Evolutionary conservation across 2,113 vertebrate genomes (phyloP).

Genomic region (Brachyhypopomus occidentalis): DNA sequence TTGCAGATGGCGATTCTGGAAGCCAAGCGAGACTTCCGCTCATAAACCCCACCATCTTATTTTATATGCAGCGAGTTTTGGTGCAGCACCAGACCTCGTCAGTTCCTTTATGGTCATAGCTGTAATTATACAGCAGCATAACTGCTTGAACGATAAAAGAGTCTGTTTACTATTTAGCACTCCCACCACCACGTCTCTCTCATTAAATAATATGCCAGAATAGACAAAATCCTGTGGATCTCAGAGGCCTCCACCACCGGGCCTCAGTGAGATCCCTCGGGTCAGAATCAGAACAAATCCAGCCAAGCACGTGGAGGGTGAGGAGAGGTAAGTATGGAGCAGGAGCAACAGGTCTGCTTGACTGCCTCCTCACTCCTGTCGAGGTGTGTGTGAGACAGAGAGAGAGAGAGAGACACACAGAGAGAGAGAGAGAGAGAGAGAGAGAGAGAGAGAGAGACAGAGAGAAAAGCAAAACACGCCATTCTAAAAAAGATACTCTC

Average conservation of each 20-base stretch:
- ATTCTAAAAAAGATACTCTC: not conserved
- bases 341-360: slow-evolving; percentile 21
- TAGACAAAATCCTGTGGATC: slow-evolving; percentile 29
- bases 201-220: slow-evolving; percentile 36
- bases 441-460: too few relatives aligned
- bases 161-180: slow-evolving; percentile 42
- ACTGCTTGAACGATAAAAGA: slow-evolving; percentile 40
- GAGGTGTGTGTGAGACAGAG: not conserved
- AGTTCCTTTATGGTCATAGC: slow-evolving; percentile 33
- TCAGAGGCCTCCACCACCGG: slow-evolving; percentile 25
- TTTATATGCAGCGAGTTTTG: slow-evolving; percentile 40
- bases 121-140: slow-evolving; percentile 44
- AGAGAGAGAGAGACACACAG: too few relatives aligned
- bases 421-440: too few relatives aligned
- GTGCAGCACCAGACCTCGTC: slow-evolving; percentile 18
- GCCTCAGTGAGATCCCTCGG: slow-evolving; percentile 6
- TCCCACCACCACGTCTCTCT: slow-evolving; percentile 1
- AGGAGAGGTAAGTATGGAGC: slow-evolving; percentile 30
- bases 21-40: slow-evolving; percentile 47
- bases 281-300: slow-evolving; percentile 37
- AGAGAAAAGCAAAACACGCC: too few relatives aligned
- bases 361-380: not conserved
- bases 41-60: slow-evolving; percentile 57
- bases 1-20: slow-evolving; percentile 63
- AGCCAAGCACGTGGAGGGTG: slow-evolving; percentile 23